Percentiles rank a stretch among this genome's conserved stretches.
Conservation (phyloP, 1,140 invertebrate species). For the Charaxes varanes region DNA sequence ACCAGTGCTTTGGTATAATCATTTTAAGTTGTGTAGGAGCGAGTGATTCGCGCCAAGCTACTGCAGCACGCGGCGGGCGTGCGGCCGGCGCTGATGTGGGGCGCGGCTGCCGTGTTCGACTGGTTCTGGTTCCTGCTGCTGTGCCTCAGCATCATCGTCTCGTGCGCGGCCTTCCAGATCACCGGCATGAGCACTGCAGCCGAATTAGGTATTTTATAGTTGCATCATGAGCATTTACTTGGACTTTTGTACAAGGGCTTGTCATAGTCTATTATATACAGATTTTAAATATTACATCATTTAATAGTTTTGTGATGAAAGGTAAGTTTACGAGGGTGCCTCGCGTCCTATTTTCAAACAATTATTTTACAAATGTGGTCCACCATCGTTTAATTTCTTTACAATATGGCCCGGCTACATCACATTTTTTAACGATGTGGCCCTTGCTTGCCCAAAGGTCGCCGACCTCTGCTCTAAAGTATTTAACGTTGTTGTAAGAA, state of each 20-base stretch:
- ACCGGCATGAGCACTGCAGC: conserved; percentile 62
- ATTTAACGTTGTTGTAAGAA: no score
- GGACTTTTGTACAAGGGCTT: no score
- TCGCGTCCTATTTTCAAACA: no score
- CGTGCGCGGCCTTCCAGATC: conserved; percentile 75
- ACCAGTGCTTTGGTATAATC: neutral
- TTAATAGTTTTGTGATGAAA: no score
- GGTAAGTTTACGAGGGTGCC: no score
- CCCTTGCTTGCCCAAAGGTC: no score
- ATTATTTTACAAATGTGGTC: no score
- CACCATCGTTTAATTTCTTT: no score
- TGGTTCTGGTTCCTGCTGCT: conserved; percentile 77
- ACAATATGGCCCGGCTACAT: no score
- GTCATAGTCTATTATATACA: neutral
- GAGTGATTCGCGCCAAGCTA: conserved; percentile 70
- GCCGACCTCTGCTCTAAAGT: no score
- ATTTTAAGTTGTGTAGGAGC: conserved; percentile 51
- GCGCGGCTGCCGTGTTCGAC: conserved; percentile 83
- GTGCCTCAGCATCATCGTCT: conserved; percentile 67
- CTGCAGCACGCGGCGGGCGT: conserved; percentile 85
- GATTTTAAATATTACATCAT: conserved; percentile 1
- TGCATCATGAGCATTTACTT: no score
- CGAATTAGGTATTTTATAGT: conserved; percentile 76
- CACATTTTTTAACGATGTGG: no score
- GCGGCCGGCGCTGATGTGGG: conserved; percentile 82